Evolutionary conservation across 1,140 invertebrate species (phyloP).

Genomic region (Drosophila mauritiana): DNA sequence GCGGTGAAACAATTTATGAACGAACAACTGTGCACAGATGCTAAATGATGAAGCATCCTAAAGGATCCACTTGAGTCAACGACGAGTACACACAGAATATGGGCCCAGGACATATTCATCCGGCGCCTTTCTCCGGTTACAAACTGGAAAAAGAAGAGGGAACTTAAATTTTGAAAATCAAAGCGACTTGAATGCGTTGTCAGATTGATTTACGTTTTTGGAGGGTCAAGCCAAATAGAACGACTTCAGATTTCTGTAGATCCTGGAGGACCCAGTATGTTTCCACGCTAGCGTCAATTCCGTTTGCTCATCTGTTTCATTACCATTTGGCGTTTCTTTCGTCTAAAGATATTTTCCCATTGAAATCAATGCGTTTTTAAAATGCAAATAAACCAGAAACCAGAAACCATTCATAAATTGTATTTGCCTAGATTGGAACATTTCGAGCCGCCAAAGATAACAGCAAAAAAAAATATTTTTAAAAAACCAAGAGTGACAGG

Average conservation of each 20-base stretch:
- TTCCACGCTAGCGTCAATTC: slow-evolving; percentile 1
- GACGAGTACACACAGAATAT: slow-evolving; percentile 62
- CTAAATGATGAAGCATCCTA: slow-evolving; percentile 16
- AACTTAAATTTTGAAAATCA: slow-evolving; percentile 18
- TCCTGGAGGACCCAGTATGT: neutral
- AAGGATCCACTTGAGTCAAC: slow-evolving; percentile 66
- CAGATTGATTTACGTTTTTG: slow-evolving; percentile 66
- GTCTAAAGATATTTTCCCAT: slow-evolving; percentile 60
- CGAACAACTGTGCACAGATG: slow-evolving; percentile 76
- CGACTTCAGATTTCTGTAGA: slow-evolving; percentile 4
- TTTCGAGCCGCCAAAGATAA: slow-evolving; percentile 67
- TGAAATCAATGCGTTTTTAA: slow-evolving; percentile 63
- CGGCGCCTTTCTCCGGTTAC: slow-evolving; percentile 59
- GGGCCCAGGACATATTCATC: slow-evolving; percentile 28
- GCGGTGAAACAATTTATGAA: slow-evolving; percentile 58
- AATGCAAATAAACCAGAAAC: slow-evolving; percentile 64
- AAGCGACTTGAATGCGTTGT: slow-evolving; percentile 43
- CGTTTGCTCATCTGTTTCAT: slow-evolving; percentile 50
- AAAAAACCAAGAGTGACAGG: slow-evolving; percentile 4
- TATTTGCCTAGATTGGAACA: slow-evolving; percentile 68
- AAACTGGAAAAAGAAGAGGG: slow-evolving; percentile 30
- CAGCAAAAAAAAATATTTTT: slow-evolving; percentile 31
- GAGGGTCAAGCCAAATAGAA: slow-evolving; percentile 15
- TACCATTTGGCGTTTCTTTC: slow-evolving; percentile 67
- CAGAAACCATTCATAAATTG: slow-evolving; percentile 23